Conservation (phyloP, 2,888 invertebrate species). For the Acholoe squamosa region DNA sequence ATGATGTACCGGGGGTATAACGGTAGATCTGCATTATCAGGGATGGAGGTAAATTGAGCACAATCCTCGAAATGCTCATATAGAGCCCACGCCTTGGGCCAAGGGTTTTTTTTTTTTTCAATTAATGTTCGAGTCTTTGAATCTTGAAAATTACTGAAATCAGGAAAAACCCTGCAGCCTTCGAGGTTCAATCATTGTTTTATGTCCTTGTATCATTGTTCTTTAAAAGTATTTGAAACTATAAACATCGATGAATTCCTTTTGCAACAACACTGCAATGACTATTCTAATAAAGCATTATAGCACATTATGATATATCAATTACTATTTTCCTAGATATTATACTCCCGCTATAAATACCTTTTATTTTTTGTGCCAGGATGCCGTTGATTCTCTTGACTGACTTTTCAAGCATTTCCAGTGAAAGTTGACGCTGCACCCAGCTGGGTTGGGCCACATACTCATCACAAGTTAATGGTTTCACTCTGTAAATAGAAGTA, state of each 20-base stretch:
- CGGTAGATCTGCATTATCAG: background rate
- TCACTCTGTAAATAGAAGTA: background rate
- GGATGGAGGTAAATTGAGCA: background rate
- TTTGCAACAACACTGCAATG: too few relatives aligned
- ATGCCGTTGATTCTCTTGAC: background rate
- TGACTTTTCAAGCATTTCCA: background rate
- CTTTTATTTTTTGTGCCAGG: slow-evolving; percentile 4
- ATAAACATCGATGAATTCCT: too few relatives aligned
- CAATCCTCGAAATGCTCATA: background rate
- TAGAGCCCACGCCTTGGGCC: background rate
- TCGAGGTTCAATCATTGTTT: too few relatives aligned
- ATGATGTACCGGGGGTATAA: background rate
- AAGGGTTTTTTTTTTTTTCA: background rate
- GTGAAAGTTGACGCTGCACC: slow-evolving; percentile 16
- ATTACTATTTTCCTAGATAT: background rate
- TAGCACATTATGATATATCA: background rate
- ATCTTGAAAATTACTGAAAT: background rate
- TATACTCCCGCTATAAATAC: background rate
- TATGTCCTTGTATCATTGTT: too few relatives aligned
- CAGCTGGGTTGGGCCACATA: slow-evolving; percentile 36
- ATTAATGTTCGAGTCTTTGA: background rate
- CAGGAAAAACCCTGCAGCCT: too few relatives aligned
- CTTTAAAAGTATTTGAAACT: too few relatives aligned
- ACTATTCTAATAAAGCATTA: too few relatives aligned
- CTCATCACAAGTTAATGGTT: background rate